A percentile compares a stretch with the other conserved stretches of the same genome.
These are phyloP conservation scores for Morelia viridis DNA, from an alignment of 2,797 vertebrate genomes.

Conservation along the genomic window DNA sequence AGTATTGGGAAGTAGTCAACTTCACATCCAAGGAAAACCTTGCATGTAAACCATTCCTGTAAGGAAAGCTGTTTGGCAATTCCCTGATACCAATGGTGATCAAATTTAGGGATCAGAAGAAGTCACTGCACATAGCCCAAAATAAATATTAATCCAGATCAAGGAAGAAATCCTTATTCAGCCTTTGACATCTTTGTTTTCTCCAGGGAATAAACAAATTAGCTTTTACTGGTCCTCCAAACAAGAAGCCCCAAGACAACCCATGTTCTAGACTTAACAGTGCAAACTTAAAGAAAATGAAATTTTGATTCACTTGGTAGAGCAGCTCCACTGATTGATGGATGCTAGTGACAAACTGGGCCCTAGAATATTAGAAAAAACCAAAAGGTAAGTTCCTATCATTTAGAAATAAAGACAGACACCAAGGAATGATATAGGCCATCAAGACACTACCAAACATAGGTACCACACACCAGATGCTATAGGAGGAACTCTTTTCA, in stretches of 20 bases:
- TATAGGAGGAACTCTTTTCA: too few species aligned
- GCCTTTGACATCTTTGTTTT: not conserved
- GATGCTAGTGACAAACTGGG: too few species aligned
- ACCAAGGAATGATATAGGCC: too few species aligned
- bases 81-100: not conserved
- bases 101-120: not conserved
- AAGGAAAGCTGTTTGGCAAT: not conserved
- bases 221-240: not conserved
- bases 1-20: not conserved
- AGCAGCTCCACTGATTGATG: too few species aligned
- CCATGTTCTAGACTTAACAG: not conserved
- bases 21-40: not conserved
- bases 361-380: too few species aligned
- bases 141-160: not conserved
- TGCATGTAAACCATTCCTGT: not conserved
- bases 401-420: too few species aligned
- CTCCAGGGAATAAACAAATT: not conserved
- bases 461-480: too few species aligned
- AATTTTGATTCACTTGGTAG: too few species aligned
- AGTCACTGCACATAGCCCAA: not conserved
- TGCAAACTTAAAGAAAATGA: not conserved
- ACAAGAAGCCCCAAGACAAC: not conserved
- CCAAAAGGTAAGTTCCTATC: too few species aligned
- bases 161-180: not conserved
- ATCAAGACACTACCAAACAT: too few species aligned